Evolutionary conservation across 2,113 vertebrate species (phyloP), one percentile per base, ranked within the genome.

Genomic region (Clinocottus analis): DNA sequence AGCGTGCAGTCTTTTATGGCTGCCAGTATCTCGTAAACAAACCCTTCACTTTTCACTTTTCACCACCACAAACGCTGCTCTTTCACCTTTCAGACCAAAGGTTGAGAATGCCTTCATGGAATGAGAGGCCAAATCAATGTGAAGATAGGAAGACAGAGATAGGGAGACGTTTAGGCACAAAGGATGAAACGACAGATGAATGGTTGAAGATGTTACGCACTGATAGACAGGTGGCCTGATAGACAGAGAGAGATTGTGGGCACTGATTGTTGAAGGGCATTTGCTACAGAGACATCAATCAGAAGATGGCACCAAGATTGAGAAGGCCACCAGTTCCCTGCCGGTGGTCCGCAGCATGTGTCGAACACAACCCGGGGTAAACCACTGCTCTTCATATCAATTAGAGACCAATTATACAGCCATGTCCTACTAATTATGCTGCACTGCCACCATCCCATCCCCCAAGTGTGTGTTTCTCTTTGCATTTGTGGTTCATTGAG

Each of bases 371-470:
- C 67, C 83, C 61, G 75, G 82, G 66, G 78, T 72, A 75, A 69
- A 84, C 62, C 68, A 37, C 77, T 47, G 77, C 78, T 90, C 86
- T 83, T 92, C 80, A 75, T 91, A 88, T 91, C 88, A 93, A 89
- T 94, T 90, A 92, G 72, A 90, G 79, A 75, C 77, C 89, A 91
- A 91, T 93, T 93, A 91, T 71, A 80, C 61, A 89, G 66, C 81
- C 85, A 67, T 91, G 87, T 93, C 86, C 87, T 74, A 45, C 79
- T 93, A 93, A 91, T 93, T 92, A 93, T 67, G 59, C 82, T 71
- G 61, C 62, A 33, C 74, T 11, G 77, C 67, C 65, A 29, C 77
- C 63, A 25, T 53, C 67, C 77, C 65, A 75, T 63, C 80, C 72
- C 51, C 62, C 43, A 83, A 75, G 56, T 45, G 75, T 77, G 78